Percentiles rank a stretch among this genome's conserved stretches.
Conservation (phyloP, 2,888 invertebrate species). For the Pantelozetes paolii region DNA sequence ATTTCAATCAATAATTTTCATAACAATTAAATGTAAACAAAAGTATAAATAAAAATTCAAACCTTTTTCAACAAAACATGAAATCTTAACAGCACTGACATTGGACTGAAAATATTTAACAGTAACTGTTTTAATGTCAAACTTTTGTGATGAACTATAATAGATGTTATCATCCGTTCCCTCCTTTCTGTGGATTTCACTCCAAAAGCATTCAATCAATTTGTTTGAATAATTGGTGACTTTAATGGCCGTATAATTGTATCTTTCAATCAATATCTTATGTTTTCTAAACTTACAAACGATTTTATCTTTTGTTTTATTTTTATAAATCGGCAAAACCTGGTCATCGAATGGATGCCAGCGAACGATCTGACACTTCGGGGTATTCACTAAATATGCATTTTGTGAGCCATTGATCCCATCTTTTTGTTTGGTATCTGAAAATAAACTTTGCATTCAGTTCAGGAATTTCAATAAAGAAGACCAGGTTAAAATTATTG, state of each 20-base stretch:
- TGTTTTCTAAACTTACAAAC: no score
- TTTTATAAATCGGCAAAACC: no score
- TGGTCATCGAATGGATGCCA: no score
- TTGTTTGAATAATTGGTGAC: neutral
- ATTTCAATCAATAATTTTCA: neutral
- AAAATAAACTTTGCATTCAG: no score
- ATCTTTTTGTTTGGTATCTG: no score
- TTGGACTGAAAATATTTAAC: neutral
- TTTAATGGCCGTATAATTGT: neutral
- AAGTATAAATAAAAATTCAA: neutral
- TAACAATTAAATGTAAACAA: neutral
- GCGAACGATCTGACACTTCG: no score
- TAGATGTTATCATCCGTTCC: neutral
- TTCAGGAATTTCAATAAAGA: no score
- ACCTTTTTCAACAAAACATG: neutral
- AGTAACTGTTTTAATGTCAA: neutral
- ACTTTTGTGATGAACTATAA: neutral
- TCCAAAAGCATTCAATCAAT: neutral
- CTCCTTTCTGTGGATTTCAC: neutral
- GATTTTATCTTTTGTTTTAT: no score
- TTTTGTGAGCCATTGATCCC: no score
- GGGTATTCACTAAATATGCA: no score
- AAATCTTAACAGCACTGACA: neutral
- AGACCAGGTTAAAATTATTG: no score
- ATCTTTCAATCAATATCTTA: no score